phyloP scores from a whole-genome alignment of 2,113 vertebrate species.

The Rhinoderma darwinii region DNA sequence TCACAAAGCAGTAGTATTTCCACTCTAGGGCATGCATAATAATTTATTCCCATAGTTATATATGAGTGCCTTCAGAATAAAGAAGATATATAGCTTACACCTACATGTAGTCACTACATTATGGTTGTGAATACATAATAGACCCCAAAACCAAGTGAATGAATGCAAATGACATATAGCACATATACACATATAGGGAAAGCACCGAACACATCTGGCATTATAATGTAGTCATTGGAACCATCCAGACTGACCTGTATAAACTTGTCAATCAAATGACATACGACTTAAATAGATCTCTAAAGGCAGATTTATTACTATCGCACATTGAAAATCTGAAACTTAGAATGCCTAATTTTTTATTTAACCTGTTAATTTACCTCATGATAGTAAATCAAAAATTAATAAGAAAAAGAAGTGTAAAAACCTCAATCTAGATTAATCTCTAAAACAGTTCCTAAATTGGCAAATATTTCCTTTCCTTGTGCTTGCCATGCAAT shows the following conservation, averaged over 20 bases:
- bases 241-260: background rate
- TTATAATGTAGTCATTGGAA: background rate
- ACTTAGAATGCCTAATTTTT: background rate
- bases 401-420: background rate
- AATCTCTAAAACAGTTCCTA: background rate
- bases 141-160: too few relatives aligned
- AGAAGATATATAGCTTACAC: too few relatives aligned
- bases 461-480: slow-evolving; percentile 1
- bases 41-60: too few relatives aligned
- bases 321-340: background rate
- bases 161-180: too few relatives aligned
- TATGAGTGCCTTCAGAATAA: too few relatives aligned
- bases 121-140: too few relatives aligned
- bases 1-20: too few relatives aligned
- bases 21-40: too few relatives aligned
- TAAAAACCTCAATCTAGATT: background rate
- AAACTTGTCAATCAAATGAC: background rate
- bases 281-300: background rate
- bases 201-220: background rate
- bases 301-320: background rate
- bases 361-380: background rate
- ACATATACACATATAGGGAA: background rate
- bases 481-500: slow-evolving; percentile 1
- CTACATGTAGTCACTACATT: too few relatives aligned
- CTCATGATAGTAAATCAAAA: background rate